Evolutionary conservation across 2,797 vertebrate genomes (phyloP).

Genomic region (Microhierax caerulescens): DNA sequence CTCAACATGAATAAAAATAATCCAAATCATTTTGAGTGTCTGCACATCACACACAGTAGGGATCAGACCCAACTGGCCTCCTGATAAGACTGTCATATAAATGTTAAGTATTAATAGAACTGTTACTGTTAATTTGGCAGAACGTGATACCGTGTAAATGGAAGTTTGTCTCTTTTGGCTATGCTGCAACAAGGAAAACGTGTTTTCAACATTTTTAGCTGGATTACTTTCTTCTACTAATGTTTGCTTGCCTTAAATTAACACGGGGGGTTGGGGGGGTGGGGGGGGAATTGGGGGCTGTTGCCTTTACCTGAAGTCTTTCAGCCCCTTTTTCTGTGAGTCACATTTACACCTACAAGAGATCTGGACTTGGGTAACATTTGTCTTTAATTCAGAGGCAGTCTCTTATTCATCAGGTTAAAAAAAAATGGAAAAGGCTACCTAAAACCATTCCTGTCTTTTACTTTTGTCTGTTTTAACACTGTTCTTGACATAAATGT

Average conservation of each 20-base stretch:
- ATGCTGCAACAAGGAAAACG: neutral
- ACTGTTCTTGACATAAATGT: neutral
- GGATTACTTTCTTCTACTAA: conserved; percentile 18
- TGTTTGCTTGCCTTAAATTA: conserved; percentile 41
- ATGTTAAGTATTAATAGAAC: conserved; percentile 35
- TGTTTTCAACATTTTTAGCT: conserved; percentile 30
- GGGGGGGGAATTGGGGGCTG: neutral
- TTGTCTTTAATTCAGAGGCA: neutral
- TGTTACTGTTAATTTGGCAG: conserved; percentile 50
- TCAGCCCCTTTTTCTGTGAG: neutral
- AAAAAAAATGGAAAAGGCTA: neutral
- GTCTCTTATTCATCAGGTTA: neutral
- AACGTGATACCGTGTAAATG: conserved; percentile 6
- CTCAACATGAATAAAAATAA: neutral
- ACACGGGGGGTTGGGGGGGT: neutral
- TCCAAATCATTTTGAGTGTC: neutral
- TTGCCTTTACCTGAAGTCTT: conserved; percentile 8
- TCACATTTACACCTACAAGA: neutral
- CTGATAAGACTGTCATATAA: conserved; percentile 15
- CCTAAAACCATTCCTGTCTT: neutral
- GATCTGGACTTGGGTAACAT: neutral
- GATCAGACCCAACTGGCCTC: neutral
- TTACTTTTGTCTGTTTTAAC: neutral
- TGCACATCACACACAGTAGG: neutral
- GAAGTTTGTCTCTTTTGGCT: conserved; percentile 39